Conservation (phyloP, 2,113 vertebrate species). For the Podarcis raffonei region DNA sequence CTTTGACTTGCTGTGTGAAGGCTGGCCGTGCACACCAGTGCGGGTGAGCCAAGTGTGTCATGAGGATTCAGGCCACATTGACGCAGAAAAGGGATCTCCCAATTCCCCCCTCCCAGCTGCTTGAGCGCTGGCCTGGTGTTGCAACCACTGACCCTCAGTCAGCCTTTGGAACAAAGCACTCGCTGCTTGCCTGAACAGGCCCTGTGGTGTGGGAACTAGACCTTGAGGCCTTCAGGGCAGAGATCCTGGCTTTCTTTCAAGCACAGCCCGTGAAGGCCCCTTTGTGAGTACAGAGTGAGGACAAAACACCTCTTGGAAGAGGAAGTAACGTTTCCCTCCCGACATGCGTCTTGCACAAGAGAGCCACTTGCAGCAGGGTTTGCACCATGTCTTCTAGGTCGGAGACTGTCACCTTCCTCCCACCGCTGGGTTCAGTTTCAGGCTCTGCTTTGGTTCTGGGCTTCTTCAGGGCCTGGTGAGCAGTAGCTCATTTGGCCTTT, state of each 20-base stretch:
- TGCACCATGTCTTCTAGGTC: neutral
- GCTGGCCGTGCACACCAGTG: neutral
- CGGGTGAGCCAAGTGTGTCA: neutral
- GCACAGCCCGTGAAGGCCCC: no score
- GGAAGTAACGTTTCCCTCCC: neutral
- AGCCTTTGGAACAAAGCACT: no score
- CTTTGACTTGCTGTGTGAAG: neutral
- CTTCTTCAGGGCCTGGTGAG: neutral
- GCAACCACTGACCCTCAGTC: no score
- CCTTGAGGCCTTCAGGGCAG: neutral
- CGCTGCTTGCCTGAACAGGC: no score
- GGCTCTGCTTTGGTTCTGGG: no score
- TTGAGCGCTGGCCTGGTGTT: no score
- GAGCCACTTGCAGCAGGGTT: neutral
- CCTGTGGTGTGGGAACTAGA: neutral
- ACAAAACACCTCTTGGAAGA: neutral
- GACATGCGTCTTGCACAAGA: neutral
- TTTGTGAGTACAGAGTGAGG: neutral
- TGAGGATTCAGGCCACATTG: neutral
- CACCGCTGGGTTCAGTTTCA: neutral
- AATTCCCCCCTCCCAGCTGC: no score
- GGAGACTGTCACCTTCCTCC: neutral
- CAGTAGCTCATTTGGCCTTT: neutral
- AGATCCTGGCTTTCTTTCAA: no score
- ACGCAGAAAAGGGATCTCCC: no score